phyloP scores from a whole-genome alignment of 2,888 invertebrate species.

The Lottia gigantea region DNA sequence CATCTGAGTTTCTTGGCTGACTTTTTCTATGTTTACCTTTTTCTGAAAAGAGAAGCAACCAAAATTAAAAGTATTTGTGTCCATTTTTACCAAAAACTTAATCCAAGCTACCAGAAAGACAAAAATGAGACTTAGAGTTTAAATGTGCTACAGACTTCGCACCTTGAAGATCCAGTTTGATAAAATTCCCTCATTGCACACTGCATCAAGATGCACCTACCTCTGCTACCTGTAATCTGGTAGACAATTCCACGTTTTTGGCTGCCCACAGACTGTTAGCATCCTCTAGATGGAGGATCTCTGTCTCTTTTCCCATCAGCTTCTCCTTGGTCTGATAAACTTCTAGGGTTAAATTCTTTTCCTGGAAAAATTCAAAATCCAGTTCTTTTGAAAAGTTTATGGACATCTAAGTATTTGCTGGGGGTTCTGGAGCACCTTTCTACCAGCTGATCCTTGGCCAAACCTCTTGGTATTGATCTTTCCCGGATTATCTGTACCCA shows the following conservation, averaged over 20 bases:
- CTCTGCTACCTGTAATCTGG: neutral
- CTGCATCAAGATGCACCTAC: neutral
- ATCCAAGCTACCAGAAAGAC: no score
- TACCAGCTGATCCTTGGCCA: no score
- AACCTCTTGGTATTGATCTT: no score
- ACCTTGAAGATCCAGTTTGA: no score
- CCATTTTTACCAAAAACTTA: no score
- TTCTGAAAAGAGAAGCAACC: neutral
- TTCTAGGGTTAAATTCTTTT: neutral
- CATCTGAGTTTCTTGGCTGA: neutral
- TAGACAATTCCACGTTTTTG: neutral
- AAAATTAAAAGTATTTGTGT: no score
- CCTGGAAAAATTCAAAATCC: neutral
- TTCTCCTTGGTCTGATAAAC: neutral
- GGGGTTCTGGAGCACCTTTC: no score
- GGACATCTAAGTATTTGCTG: no score
- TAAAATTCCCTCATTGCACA: no score
- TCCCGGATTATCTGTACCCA: no score
- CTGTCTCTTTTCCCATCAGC: neutral
- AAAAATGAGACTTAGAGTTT: neutral
- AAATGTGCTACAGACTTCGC: no score
- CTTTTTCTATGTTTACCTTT: neutral
- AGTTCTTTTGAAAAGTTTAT: neutral
- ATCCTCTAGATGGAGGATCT: neutral
- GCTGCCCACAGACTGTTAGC: neutral